Evolutionary conservation across 2,113 vertebrate species (phyloP), one percentile per base, ranked within the genome.

Genomic region (Melozone crissalis): DNA sequence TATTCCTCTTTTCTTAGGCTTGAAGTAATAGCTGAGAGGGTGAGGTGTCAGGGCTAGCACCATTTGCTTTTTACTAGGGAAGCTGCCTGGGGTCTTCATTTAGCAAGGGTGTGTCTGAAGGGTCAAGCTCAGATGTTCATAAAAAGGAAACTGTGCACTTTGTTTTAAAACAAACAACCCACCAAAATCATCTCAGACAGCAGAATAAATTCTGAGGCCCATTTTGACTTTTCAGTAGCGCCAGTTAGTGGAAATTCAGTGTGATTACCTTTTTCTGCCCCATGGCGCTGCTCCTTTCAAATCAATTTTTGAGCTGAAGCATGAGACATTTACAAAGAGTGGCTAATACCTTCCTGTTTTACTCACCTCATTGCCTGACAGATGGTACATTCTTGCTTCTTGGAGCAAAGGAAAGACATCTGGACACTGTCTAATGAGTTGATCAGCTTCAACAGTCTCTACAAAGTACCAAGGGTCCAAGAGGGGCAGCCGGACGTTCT

Each of bases 391-490:
- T 51, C 99, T 98, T 46, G 99, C 98, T 97, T 99, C 99, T 97
- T 99, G 99, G 75, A 99, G 96, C 88, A 99, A 96, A 16, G 98
- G 97, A 93, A 99, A 99, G 26, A 98, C 98, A 55, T 99, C 98
- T 4, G 98, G 98, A 90, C 99, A 99, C 90, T 96, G 93, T 27
- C 99, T 98, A 90, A 99, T 98, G 81, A 99, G 96, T 65, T 98
- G 97, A 55, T 99, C 98, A 0, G 98, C 98, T 97, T 99, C 99
- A 63, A 99, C 99, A 24, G 96, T 98, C 71, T 99, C 99, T 78
- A 99, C 99, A 13, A 99, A 99, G 95, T 99, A 99, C 93, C 99
- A 99, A 0, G 99, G 99, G 92, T 99, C 99, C 96, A 99, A 79
- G 77, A 99, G 97, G 0, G 99, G 99, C 87, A 99, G 95, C 1